A percentile compares a stretch with the other conserved stretches of the same genome.
Evolutionary conservation across 2,888 invertebrate genomes (phyloP).

Genomic region (Spicauda simplicius): DNA sequence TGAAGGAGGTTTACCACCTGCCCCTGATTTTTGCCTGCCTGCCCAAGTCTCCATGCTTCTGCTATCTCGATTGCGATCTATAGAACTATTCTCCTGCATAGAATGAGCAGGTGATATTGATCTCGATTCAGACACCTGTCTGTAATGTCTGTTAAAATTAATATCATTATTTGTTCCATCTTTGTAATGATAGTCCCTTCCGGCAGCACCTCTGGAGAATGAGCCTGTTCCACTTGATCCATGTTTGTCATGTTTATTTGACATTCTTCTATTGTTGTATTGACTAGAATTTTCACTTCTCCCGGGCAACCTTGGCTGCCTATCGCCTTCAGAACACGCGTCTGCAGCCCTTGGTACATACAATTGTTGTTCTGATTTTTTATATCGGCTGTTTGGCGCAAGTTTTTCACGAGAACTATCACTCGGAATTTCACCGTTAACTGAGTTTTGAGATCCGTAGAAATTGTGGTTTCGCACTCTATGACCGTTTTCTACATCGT

Average conservation of each 20-base stretch:
- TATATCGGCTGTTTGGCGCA: slow-evolving; percentile 58
- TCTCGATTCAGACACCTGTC: slow-evolving; percentile 88
- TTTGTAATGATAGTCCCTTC: slow-evolving; percentile 64
- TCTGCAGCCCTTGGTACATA: slow-evolving; percentile 74
- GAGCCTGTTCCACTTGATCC: slow-evolving; percentile 60
- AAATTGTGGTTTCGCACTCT: slow-evolving; percentile 63
- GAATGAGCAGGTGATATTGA: slow-evolving; percentile 78
- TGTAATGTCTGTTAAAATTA: slow-evolving; percentile 72
- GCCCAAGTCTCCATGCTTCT: slow-evolving; percentile 88
- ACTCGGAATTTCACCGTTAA: slow-evolving; percentile 62
- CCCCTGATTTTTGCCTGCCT: slow-evolving; percentile 65
- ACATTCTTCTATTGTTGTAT: slow-evolving; percentile 67
- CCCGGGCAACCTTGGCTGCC: slow-evolving; percentile 58
- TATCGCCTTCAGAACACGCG: slow-evolving; percentile 63
- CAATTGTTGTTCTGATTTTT: slow-evolving; percentile 77
- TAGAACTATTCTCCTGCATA: slow-evolving; percentile 68
- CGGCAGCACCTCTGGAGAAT: slow-evolving; percentile 62
- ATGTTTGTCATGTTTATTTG: slow-evolving; percentile 66
- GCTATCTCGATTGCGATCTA: slow-evolving; percentile 86
- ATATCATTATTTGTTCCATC: slow-evolving; percentile 67
- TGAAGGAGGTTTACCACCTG: slow-evolving; percentile 88
- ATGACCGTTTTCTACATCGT: slow-evolving; percentile 62
- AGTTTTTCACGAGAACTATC: slow-evolving; percentile 57
- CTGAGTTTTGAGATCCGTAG: slow-evolving; percentile 73
- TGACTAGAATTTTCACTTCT: slow-evolving; percentile 77